Conservation (phyloP, 1,140 invertebrate genomes). For the Scaptomyza graminum region DNA sequence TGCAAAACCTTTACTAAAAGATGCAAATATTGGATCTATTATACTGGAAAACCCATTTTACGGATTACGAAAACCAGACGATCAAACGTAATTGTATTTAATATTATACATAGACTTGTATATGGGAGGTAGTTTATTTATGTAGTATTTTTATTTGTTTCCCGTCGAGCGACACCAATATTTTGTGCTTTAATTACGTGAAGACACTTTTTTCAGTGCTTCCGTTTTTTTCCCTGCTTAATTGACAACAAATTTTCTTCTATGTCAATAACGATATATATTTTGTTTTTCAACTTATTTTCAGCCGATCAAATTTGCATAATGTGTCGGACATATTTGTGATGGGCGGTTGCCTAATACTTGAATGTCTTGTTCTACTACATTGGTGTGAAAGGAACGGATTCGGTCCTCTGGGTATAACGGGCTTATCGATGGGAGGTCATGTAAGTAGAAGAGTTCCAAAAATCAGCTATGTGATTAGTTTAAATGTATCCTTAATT, state of each 20-base stretch:
- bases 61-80: constrained; percentile 94
- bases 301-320: constrained; percentile 94
- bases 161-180: too few relatives aligned
- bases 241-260: not conserved
- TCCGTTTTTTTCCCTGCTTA: not conserved
- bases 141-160: too few relatives aligned
- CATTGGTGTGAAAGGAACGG: constrained; percentile 96
- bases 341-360: constrained; percentile 98
- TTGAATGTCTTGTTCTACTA: constrained; percentile 96
- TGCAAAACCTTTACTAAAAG: constrained; percentile 92
- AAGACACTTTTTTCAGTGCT: too few relatives aligned
- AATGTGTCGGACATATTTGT: constrained; percentile 99
- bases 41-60: constrained; percentile 99
- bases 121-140: too few relatives aligned
- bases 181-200: too few relatives aligned
- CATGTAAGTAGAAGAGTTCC: constrained; percentile 90
- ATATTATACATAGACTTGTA: not conserved
- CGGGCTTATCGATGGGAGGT: constrained; percentile 99
- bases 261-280: not conserved
- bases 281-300: not conserved
- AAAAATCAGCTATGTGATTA: not conserved
- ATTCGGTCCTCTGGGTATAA: constrained; percentile 95
- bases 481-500: not conserved
- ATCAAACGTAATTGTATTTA: constrained; percentile 90
- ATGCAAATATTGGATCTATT: constrained; percentile 95